Evolutionary conservation across 2,113 vertebrate genomes (phyloP), one percentile per base, ranked within the genome.

Genomic region (Petroica traversi): DNA sequence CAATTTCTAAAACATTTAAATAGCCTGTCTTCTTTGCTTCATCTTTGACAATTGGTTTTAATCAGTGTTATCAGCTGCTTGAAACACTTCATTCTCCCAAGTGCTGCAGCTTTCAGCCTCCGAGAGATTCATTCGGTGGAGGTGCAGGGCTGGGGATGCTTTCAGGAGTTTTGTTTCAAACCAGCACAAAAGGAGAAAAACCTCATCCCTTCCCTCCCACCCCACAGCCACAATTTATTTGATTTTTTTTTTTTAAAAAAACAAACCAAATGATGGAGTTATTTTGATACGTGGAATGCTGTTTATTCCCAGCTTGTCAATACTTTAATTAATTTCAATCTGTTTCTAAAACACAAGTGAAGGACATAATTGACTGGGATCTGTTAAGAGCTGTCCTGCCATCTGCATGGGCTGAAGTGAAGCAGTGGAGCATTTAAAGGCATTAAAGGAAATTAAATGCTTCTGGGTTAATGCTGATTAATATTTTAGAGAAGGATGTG

Each of bases 311-410:
- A 78, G 38, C 74, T 90, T 80, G 82, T 96, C 94, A 92, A 92
- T 95, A 80, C 67, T 88, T 93, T 33, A 92, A 93, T 93, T 93
- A 58, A 84, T 96, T 89, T 90, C 83, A 83, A 61, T 90, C 90
- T 94, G 92, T 92, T 96, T 86, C 38, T 90, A 81, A 92, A 94
- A 45, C 88, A 96, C 79, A 94, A 88, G 64, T 86, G 59, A 96
- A 92, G 79, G 84, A 28, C 63, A 3, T 71, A 67, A 84, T 77
- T 80, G 78, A 78, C 87, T 49, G 83, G 78, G 26, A 62, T 82
- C 68, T 63, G 68, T 67, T 61, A 45, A 88, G 71, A 83, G 92
- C 18, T 85, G 82, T 92, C 93, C 85, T 96, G 88, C 96, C 88
- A 94, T 96, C 88, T 96, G 92, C 92, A 61, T 33, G 17, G 69